Evolutionary conservation across 2,113 vertebrate genomes (phyloP).

Genomic region (Castor canadensis): DNA sequence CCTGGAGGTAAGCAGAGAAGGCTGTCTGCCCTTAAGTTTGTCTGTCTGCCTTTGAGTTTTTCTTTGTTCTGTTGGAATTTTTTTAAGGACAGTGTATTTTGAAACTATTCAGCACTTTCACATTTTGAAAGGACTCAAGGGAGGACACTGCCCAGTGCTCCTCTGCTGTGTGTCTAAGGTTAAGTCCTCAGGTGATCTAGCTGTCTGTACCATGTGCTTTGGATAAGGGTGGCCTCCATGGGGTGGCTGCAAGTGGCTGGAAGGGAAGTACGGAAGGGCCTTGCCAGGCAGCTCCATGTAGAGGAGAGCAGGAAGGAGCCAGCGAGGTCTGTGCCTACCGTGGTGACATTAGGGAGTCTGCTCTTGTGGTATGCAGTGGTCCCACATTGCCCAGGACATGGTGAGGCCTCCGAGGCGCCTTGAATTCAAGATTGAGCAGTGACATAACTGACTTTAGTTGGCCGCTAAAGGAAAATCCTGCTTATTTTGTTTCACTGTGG

Average conservation of each 20-base stretch:
- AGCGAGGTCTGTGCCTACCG: rapidly evolving
- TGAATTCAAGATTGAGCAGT: background rate
- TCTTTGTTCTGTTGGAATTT: background rate
- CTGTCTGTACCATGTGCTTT: background rate
- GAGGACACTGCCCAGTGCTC: background rate
- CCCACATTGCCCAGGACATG: background rate
- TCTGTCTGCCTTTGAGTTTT: too few relatives aligned
- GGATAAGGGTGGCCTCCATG: background rate
- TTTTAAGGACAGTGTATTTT: background rate
- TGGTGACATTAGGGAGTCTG: background rate
- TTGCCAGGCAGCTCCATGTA: background rate
- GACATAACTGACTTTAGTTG: background rate
- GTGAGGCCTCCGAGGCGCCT: background rate
- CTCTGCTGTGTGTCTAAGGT: background rate
- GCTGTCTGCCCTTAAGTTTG: background rate
- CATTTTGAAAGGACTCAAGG: background rate
- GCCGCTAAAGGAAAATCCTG: background rate
- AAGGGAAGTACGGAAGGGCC: background rate
- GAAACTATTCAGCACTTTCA: background rate
- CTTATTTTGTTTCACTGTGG: background rate
- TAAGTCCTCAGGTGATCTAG: too few relatives aligned
- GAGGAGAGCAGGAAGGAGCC: background rate
- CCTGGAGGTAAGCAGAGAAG: too few relatives aligned
- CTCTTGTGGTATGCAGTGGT: too few relatives aligned
- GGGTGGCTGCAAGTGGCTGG: background rate